Evolutionary conservation across 2,888 invertebrate genomes (phyloP).

Genomic region (Cancer borealis): DNA sequence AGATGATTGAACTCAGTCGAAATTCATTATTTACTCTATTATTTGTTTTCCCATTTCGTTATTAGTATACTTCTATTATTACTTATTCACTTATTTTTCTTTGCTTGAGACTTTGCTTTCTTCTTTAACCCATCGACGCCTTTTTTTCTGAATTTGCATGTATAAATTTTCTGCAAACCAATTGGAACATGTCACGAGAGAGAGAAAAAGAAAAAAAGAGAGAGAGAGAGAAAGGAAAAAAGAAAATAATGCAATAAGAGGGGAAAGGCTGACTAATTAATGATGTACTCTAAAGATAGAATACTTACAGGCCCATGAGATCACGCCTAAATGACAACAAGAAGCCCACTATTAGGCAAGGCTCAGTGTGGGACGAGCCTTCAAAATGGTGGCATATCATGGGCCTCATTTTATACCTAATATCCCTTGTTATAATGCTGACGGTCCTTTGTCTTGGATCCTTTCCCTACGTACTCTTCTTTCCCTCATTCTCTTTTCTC

Average conservation of each 20-base stretch:
- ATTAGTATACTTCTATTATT: too few species aligned
- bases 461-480: not conserved
- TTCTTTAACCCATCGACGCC: too few species aligned
- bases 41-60: too few species aligned
- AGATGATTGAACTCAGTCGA: not conserved
- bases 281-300: not conserved
- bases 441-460: not conserved
- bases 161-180: too few species aligned
- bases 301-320: not conserved
- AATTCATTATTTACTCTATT: not conserved
- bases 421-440: constrained; percentile 1
- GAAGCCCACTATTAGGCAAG: not conserved
- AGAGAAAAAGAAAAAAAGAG: not conserved
- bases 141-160: too few species aligned
- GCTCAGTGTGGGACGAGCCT: not conserved
- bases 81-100: too few species aligned
- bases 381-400: not conserved
- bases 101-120: too few species aligned
- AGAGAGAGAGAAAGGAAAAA: not conserved
- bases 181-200: not conserved
- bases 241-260: not conserved
- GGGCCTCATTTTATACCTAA: constrained; percentile 8
- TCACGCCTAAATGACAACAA: not conserved
- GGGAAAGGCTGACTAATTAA: not conserved
- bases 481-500: not conserved